Evolutionary conservation across 2,113 vertebrate genomes (phyloP).

Genomic region (Xerus inauris): DNA sequence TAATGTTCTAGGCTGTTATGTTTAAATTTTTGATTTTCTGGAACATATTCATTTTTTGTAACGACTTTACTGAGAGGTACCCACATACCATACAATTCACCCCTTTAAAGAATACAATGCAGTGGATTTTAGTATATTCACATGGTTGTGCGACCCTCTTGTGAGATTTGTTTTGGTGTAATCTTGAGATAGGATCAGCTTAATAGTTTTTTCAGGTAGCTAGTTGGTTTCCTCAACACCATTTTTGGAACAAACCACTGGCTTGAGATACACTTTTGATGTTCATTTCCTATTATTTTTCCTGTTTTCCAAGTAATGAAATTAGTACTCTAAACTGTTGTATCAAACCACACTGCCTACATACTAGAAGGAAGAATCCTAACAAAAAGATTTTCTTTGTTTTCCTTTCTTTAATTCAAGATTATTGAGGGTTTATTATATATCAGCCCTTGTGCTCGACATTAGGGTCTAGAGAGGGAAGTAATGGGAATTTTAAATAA

Average conservation of each 20-base stretch:
- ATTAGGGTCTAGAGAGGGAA: background rate
- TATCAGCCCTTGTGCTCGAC: background rate
- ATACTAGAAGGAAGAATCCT: background rate
- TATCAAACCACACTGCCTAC: background rate
- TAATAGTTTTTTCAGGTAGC: background rate
- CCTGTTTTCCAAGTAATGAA: background rate
- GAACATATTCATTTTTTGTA: slow-evolving; percentile 24
- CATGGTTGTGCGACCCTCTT: background rate
- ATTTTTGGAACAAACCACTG: background rate
- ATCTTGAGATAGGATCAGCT: background rate
- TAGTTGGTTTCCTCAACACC: background rate
- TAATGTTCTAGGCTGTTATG: background rate
- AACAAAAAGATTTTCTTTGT: background rate
- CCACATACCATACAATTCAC: background rate
- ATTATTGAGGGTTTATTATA: background rate
- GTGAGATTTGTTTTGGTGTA: background rate
- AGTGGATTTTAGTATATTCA: background rate
- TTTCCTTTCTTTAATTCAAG: background rate
- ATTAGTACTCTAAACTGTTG: background rate
- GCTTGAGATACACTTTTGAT: background rate
- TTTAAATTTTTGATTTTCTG: slow-evolving; percentile 4
- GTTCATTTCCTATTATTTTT: background rate
- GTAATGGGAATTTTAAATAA: background rate
- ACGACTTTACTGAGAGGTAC: background rate
- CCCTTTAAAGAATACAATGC: background rate